These are phyloP conservation scores for Campodea augens DNA, from an alignment of 1,140 invertebrate genomes.

Conservation along the genomic window DNA sequence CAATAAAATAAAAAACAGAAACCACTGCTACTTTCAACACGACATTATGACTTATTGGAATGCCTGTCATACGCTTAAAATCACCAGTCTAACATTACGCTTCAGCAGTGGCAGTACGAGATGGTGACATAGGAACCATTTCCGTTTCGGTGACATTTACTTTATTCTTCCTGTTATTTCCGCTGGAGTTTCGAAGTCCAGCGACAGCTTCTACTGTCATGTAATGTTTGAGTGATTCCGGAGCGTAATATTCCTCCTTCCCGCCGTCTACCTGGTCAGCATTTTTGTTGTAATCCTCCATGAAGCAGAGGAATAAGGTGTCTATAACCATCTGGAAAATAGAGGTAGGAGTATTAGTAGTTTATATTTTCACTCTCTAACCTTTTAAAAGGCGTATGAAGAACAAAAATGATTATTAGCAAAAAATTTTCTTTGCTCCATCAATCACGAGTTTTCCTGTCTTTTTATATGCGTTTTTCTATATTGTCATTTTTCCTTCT, in stretches of 20 bases:
- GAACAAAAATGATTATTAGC: conserved; percentile 1
- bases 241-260: too few relatives aligned
- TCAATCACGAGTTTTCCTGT: background rate
- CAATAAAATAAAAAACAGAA: too few relatives aligned
- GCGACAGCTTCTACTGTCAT: background rate
- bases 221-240: background rate
- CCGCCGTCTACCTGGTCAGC: background rate
- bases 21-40: too few relatives aligned
- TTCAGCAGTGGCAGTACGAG: too few relatives aligned
- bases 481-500: too few relatives aligned
- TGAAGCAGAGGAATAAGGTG: conserved; percentile 82
- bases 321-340: conserved; percentile 75
- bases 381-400: conserved; percentile 6
- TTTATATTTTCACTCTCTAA: conserved; percentile 5
- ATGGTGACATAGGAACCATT: too few relatives aligned
- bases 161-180: too few relatives aligned
- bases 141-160: too few relatives aligned
- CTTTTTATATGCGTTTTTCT: background rate
- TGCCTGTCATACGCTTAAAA: too few relatives aligned
- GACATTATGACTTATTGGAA: too few relatives aligned
- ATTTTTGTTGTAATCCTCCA: conserved; percentile 40
- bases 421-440: background rate
- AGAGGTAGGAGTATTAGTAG: conserved; percentile 9
- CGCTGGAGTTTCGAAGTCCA: too few relatives aligned
- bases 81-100: too few relatives aligned